Evolutionary conservation across 2,888 invertebrate genomes (phyloP), one percentile per base, ranked within the genome.

Genomic region (Timema podura): DNA sequence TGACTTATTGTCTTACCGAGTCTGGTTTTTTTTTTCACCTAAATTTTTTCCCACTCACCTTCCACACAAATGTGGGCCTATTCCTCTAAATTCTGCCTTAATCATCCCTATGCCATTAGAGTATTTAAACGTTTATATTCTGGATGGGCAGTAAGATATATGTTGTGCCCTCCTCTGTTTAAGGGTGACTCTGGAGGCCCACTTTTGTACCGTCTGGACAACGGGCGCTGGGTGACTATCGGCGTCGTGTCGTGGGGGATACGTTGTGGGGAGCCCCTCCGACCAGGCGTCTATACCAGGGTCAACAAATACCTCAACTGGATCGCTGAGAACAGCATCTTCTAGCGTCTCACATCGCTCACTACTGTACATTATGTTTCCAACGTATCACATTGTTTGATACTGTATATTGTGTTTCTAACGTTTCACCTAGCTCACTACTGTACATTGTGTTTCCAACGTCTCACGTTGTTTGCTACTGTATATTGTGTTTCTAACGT

Each of bases 231-330:
- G 93, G 85, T 90, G 0, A 85, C 86, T 47, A 85, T 92, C 64
- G 95, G 94, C 1, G 85, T 95, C 69, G 94, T 95, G 0, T 93
- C 93, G 0, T 94, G 93, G 92, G 94, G 94, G 13, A 85, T 92
- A 51, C 86, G 89, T 5, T 95, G 95, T 78, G 94, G 92, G 0
- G 88, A 89, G 74, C 85, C 87, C 44, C 86, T 86, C 65, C 88
- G 87, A 71, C 94, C 95, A 0, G 95, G 94, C 1, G 83, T 95
- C 48, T 95, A 95, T 79, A 89, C 91, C 0, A 83, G 89, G 49
- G 91, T 94, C 45, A 87, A 86, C 74, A 84, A 85, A 74, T 91
- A 88, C 79, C 81, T 91, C 46, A 85, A 86, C 48, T 92, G 92
- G 92, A 91, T 92, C 75, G 83, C 85, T 15, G 81, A 82, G 44